A percentile compares a stretch with the other conserved stretches of the same genome.
Evolutionary conservation across 2,797 vertebrate genomes (phyloP).

Genomic region (Pelobates cultripes): DNA sequence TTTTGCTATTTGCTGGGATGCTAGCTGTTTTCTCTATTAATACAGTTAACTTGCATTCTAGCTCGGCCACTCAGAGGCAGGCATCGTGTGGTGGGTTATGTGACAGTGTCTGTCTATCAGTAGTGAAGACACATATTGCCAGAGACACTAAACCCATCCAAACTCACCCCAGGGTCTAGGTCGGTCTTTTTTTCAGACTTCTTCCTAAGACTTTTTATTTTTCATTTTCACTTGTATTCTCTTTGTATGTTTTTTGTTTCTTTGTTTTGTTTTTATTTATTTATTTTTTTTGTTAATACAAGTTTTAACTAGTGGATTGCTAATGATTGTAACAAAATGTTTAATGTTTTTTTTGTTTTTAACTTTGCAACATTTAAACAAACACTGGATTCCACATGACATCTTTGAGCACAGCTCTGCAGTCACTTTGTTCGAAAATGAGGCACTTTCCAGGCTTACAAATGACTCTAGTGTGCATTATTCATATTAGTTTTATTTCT

Average conservation of each 20-base stretch:
- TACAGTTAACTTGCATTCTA: constrained; percentile 88
- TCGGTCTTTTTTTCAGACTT: constrained; percentile 85
- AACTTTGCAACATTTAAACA: constrained; percentile 26
- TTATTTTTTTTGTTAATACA: constrained; percentile 50
- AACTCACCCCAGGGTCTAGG: constrained; percentile 84
- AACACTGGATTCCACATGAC: constrained; percentile 70
- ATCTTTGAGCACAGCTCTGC: constrained; percentile 76
- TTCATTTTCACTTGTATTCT: constrained; percentile 52
- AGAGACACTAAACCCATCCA: constrained; percentile 86
- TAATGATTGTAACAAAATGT: constrained; percentile 76
- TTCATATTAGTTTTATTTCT: no score
- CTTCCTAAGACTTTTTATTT: constrained; percentile 74
- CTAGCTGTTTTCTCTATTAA: constrained; percentile 86
- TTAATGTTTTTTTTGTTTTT: constrained; percentile 72
- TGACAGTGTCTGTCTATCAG: constrained; percentile 85
- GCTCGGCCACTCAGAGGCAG: constrained; percentile 84
- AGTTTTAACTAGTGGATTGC: constrained; percentile 75
- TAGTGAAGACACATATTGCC: constrained; percentile 88
- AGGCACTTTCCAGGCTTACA: no score
- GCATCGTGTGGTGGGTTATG: constrained; percentile 85
- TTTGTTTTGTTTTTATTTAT: constrained; percentile 30
- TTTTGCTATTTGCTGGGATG: constrained; percentile 79
- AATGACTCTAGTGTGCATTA: no score
- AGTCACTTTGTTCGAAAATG: constrained; percentile 71
- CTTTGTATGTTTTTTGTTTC: constrained; percentile 33